These are phyloP conservation scores for Misgurnus anguillicaudatus DNA, from an alignment of 2,113 vertebrate species.

Conservation along the genomic window DNA sequence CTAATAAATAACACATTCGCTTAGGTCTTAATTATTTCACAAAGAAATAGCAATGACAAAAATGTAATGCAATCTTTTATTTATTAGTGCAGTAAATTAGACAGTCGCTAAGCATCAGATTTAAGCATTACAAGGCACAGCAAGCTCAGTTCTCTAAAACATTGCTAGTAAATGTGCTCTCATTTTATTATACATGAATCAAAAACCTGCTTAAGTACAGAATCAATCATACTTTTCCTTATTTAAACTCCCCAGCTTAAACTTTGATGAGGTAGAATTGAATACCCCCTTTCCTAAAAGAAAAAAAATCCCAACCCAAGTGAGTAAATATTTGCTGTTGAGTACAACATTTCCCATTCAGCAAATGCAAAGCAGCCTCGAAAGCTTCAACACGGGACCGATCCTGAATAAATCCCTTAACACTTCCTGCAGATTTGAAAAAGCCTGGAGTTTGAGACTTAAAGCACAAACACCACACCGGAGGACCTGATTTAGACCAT, in stretches of 20 bases:
- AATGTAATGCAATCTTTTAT: not conserved
- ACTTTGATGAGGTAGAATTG: constrained; percentile 68
- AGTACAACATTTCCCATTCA: constrained; percentile 53
- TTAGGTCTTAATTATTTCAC: not conserved
- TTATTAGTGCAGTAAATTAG: constrained; percentile 57
- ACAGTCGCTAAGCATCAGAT: not conserved
- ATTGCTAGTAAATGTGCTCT: constrained; percentile 45
- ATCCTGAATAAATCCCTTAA: constrained; percentile 7
- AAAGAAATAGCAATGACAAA: not conserved
- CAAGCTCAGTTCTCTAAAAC: constrained; percentile 31
- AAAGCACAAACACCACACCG: not conserved
- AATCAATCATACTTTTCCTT: not conserved
- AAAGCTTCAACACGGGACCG: constrained; percentile 58
- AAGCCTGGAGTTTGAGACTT: not conserved
- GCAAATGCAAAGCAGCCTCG: constrained; percentile 62
- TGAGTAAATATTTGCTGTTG: constrained; percentile 65
- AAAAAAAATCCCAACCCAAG: not conserved
- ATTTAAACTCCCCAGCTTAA: not conserved
- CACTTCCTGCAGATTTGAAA: not conserved
- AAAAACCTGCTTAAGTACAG: constrained; percentile 28
- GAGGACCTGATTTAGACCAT: not conserved
- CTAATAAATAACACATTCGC: not conserved
- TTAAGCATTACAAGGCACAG: constrained; percentile 50
- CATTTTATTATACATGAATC: constrained; percentile 29
- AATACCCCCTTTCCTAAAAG: constrained; percentile 51